phyloP scores from a whole-genome alignment of 2,888 invertebrate species.

The Galeopsomyia nigrocyanea region DNA sequence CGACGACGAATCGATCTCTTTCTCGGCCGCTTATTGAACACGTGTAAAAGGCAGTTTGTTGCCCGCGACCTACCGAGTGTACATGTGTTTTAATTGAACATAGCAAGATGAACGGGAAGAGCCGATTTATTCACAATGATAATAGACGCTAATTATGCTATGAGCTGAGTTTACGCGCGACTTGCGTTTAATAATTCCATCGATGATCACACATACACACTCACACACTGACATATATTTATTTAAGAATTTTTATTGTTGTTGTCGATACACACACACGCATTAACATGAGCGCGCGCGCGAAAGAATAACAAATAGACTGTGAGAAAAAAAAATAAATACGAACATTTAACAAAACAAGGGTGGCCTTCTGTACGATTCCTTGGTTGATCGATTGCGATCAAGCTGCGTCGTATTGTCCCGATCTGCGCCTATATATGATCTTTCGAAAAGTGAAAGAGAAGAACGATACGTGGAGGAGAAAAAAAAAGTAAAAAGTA shows the following conservation, averaged over 20 bases:
- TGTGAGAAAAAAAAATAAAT: slow-evolving; percentile 65
- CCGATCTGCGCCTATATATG: slow-evolving; percentile 48
- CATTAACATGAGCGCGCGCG: background rate
- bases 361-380: slow-evolving; percentile 67
- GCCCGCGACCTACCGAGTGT: no score
- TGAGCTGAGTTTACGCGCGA: slow-evolving; percentile 50
- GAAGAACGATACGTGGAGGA: slow-evolving; percentile 28
- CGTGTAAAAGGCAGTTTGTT: slow-evolving; percentile 18
- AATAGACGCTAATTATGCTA: no score
- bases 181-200: slow-evolving; percentile 64
- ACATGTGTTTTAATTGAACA: no score
- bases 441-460: slow-evolving; percentile 43
- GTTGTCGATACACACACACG: slow-evolving; percentile 63
- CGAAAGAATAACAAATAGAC: slow-evolving; percentile 61
- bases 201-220: slow-evolving; percentile 59
- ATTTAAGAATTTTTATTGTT: slow-evolving; percentile 68
- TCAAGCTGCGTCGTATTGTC: slow-evolving; percentile 61
- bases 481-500: slow-evolving; percentile 7
- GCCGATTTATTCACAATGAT: no score
- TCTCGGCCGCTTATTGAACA: slow-evolving; percentile 42
- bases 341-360: slow-evolving; percentile 65
- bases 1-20: slow-evolving; percentile 57
- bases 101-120: no score
- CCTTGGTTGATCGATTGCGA: slow-evolving; percentile 63
- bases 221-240: slow-evolving; percentile 60